Conservation (phyloP, 2,113 vertebrate genomes). For the Onychostoma macrolepis region DNA sequence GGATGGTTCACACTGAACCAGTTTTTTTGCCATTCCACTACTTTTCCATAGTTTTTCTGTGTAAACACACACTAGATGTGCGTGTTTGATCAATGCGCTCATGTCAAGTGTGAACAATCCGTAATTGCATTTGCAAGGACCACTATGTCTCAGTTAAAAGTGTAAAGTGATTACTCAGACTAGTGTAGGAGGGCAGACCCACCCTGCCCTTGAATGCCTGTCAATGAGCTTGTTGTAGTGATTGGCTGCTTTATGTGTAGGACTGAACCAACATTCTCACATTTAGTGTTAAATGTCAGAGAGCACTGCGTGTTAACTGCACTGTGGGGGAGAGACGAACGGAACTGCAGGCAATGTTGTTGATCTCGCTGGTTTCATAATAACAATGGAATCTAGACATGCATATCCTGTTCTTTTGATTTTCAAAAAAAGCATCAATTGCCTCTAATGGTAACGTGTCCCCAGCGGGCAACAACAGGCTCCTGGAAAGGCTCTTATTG, state of each 20-base stretch:
- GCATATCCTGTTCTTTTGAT: conserved; percentile 38
- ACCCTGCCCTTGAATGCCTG: background rate
- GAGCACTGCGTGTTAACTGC: background rate
- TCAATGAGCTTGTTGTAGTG: conserved; percentile 11
- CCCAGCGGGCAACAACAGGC: conserved; percentile 2
- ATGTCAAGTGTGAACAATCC: background rate
- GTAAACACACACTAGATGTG: too few relatives aligned
- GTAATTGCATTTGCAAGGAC: conserved; percentile 1
- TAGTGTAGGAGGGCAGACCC: background rate
- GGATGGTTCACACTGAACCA: too few relatives aligned
- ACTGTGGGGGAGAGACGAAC: background rate
- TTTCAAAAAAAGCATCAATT: conserved; percentile 18
- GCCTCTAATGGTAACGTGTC: conserved; percentile 28
- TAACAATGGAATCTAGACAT: conserved; percentile 34
- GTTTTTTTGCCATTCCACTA: too few relatives aligned
- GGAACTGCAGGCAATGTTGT: conserved; percentile 5
- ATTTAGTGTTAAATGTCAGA: conserved; percentile 11
- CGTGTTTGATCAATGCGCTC: too few relatives aligned
- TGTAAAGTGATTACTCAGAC: background rate
- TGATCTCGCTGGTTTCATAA: conserved; percentile 29
- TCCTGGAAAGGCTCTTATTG: conserved; percentile 43
- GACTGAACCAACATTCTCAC: conserved; percentile 12
- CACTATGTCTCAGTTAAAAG: background rate
- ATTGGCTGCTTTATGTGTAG: conserved; percentile 30
- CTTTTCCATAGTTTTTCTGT: too few relatives aligned